Evolutionary conservation across 2,797 vertebrate species (phyloP).

Genomic region (Carduelis carduelis): DNA sequence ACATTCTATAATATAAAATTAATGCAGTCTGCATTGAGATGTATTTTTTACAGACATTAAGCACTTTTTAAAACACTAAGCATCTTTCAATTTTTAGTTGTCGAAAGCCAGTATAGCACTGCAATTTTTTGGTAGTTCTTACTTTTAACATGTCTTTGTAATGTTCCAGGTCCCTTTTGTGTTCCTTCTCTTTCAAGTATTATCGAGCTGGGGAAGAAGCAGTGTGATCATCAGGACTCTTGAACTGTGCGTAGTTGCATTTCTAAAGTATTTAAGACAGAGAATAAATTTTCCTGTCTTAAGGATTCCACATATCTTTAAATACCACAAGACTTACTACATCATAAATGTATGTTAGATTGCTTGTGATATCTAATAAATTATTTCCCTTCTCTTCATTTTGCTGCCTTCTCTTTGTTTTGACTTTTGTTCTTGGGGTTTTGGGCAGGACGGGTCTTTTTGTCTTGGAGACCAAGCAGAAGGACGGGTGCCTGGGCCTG

Average conservation of each 20-base stretch:
- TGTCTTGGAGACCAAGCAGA: not conserved
- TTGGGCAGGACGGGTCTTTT: not conserved
- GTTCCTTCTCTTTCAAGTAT: constrained; percentile 67
- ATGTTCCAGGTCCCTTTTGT: constrained; percentile 77
- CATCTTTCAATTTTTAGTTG: not conserved
- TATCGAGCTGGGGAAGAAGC: constrained; percentile 60
- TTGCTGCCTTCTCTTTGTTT: constrained; percentile 10
- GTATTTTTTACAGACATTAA: constrained; percentile 25
- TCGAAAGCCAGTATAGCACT: not conserved
- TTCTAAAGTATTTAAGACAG: constrained; percentile 60
- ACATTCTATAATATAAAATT: not conserved
- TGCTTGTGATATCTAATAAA: constrained; percentile 72
- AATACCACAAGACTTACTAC: not conserved
- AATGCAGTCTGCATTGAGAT: not conserved
- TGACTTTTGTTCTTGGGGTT: not conserved
- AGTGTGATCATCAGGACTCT: constrained; percentile 45
- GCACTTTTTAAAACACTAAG: constrained; percentile 44
- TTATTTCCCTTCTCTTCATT: constrained; percentile 62
- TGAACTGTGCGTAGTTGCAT: constrained; percentile 74
- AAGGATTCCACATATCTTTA: constrained; percentile 2
- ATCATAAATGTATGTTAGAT: constrained; percentile 20
- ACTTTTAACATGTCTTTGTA: constrained; percentile 71
- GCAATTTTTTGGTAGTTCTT: not conserved
- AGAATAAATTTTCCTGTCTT: constrained; percentile 5
- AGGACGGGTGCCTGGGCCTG: not conserved